Conservation (phyloP, 1,140 invertebrate species). For the Pectinophora gossypiella region DNA sequence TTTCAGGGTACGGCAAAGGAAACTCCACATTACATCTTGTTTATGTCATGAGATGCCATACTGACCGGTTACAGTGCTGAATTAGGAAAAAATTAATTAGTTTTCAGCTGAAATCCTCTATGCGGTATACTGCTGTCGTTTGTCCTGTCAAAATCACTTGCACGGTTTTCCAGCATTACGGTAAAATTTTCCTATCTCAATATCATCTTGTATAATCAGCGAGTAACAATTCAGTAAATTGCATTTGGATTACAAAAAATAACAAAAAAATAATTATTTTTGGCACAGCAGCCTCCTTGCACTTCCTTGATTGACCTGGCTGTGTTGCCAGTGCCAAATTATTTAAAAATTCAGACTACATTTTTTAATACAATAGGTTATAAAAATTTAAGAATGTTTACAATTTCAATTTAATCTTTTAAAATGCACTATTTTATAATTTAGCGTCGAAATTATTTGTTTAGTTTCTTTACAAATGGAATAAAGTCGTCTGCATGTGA, state of each 20-base stretch:
- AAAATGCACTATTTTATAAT: too few species aligned
- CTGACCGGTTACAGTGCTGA: not conserved
- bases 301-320: constrained; percentile 46
- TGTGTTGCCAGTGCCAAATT: too few species aligned
- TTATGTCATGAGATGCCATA: constrained; percentile 9
- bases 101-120: constrained; percentile 30
- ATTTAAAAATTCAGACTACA: too few species aligned
- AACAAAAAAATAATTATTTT: constrained; percentile 49
- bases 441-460: too few species aligned
- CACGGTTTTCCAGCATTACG: constrained; percentile 39
- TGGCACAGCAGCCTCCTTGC: constrained; percentile 45
- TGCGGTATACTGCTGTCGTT: constrained; percentile 58
- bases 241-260: constrained; percentile 58
- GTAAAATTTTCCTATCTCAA: constrained; percentile 35
- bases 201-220: constrained; percentile 32
- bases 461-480: too few species aligned
- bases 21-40: constrained; percentile 10
- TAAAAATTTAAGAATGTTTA: too few species aligned
- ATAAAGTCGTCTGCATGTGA: too few species aligned
- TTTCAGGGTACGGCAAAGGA: constrained; percentile 13
- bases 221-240: constrained; percentile 34
- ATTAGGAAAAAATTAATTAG: constrained; percentile 13
- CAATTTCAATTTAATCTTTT: too few species aligned
- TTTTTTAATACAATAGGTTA: too few species aligned
- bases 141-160: constrained; percentile 41